Evolutionary conservation across 2,888 invertebrate genomes (phyloP), one percentile per base, ranked within the genome.

Genomic region (Celastrina argiolus): DNA sequence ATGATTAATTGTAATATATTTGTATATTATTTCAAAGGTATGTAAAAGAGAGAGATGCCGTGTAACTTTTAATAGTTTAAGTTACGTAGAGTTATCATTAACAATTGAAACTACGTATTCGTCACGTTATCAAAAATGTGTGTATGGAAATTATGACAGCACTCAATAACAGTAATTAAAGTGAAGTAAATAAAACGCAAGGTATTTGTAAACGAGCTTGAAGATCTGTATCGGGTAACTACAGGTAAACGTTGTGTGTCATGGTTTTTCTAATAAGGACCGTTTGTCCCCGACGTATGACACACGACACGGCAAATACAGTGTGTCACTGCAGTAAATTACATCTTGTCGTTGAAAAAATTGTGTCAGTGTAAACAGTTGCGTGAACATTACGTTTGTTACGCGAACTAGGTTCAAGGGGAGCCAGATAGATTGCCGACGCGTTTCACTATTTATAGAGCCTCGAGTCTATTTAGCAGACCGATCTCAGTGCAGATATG

Each of bases 391-490:
- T 87, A 87, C 84, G 87, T 81, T 78, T 81, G 79, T 80, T 78
- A 80, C 78, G 77, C 80, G 80, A 80, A 81, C 81, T 87, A 88
- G 90, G 91, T 91, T 91, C 91, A 91, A 91, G 91, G 91, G 89
- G 85, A 91, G 81, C 90, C 83, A 80, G 87, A 87, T 81, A 81
- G 80, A 85, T 83, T 81, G 84, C 84, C 82, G 84, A 84, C 86
- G 87, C 85, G 84, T 84, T 87, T 84, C 84, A 84, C 90, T 91
- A 91, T 90, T 91, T 85, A 88, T 91, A 91, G 88, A 82, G 78
- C 75, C 81, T 81, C 80, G 79, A 82, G 80, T 86, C 87, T 88
- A 88, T 88, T 89, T 84, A 84, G 84, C 83, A 81, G 84, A 82
- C 85, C 76, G 85, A 78, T 83, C 84, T 85, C 88, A 90, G 90